phyloP scores from a whole-genome alignment of 2,797 vertebrate genomes.

The Hoplostethus mediterraneus region DNA sequence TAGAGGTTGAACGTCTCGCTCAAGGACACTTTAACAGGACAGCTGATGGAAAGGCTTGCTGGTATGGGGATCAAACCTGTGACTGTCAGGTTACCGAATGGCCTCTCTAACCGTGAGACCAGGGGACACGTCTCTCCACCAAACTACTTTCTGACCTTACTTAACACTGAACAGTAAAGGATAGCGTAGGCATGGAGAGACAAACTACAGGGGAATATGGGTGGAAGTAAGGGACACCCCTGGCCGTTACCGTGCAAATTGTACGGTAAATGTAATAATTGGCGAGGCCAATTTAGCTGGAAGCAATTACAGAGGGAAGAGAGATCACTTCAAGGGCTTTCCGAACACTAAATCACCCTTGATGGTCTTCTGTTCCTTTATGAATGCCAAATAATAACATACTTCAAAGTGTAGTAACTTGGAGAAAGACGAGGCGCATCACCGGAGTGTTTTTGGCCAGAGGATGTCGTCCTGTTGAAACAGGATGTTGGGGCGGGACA shows the following conservation, averaged over 20 bases:
- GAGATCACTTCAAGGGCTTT: constrained; percentile 67
- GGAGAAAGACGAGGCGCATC: constrained; percentile 7
- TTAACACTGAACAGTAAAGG: constrained; percentile 49
- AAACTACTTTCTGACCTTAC: constrained; percentile 10
- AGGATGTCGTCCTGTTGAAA: too few relatives aligned
- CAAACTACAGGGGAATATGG: constrained; percentile 50
- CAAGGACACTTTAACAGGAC: background rate
- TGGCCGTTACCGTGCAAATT: constrained; percentile 77
- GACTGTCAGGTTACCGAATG: background rate
- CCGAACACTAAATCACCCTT: constrained; percentile 58
- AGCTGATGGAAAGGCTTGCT: background rate
- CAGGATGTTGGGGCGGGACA: too few relatives aligned
- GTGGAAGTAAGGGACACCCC: constrained; percentile 64
- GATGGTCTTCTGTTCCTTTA: constrained; percentile 63
- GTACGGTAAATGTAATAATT: constrained; percentile 77
- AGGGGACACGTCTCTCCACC: too few relatives aligned
- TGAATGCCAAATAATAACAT: constrained; percentile 71
- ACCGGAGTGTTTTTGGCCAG: background rate
- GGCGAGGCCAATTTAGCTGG: constrained; percentile 76
- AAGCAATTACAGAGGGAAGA: constrained; percentile 72
- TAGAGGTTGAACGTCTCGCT: background rate
- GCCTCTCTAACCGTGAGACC: background rate
- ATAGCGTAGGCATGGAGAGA: constrained; percentile 19
- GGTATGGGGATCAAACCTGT: background rate
- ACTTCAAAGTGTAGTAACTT: constrained; percentile 44